Evolutionary conservation across 2,797 vertebrate species (phyloP), one percentile per base, ranked within the genome.

Genomic region (Acomys russatus): DNA sequence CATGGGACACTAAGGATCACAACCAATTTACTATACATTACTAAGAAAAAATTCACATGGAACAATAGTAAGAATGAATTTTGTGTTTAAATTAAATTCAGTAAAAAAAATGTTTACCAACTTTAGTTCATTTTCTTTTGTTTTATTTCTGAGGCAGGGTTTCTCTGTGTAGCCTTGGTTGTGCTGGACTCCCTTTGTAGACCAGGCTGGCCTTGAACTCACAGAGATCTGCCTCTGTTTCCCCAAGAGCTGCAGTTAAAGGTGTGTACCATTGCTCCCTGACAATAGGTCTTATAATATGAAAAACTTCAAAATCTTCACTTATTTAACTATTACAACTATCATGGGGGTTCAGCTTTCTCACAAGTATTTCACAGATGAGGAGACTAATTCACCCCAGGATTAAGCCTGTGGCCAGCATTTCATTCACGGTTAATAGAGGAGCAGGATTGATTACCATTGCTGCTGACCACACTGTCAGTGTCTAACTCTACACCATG

Each of bases 71-170:
- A 96, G 18, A 56, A 5, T 64, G 23, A 91, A 6, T 70, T 4
- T 35, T 92, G 14, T 12, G 84, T 82, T 94, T 85, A 83, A 96
- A 91, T 56, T 18, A 96, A 90, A 71, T 76, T 4, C 94, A 90
- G 17, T 33, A 79, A 33, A 78, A 96, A 88, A 9, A 44, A 44
- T 44, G 30, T 92, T 38, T 89, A 56, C 56, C 2, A 80, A 96
- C 44, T 44, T 44, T 44, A 44, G 44, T 44, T 44, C 44, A 44
- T 44, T 44, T 44, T 44, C 44, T 44, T 44, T 44, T 44, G 44
- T 44, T 44, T 44, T 44, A 44, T 44, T 44, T 44, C 44, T 44
- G 44, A 44, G 44, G 44, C 44, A 44, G 44, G 44, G 44, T 44
- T 44, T 44, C 44, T 44, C 44, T 44, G 4, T 44, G 44, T 44